phyloP scores from a whole-genome alignment of 1,140 invertebrate species.

The Apis laboriosa region DNA sequence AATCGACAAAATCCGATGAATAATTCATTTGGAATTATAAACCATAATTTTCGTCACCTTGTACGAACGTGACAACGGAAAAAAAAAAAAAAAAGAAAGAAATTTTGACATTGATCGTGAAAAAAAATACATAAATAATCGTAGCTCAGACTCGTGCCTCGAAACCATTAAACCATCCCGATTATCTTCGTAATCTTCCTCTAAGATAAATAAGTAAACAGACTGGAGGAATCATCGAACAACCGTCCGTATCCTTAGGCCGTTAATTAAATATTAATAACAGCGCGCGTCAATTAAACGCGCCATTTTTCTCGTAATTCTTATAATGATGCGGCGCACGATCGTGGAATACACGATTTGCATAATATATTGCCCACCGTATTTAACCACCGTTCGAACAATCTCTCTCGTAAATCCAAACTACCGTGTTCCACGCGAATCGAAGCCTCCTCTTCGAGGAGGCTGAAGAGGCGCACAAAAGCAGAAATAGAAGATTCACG shows the following conservation, averaged over 20 bases:
- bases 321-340: not conserved
- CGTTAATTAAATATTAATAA: slow-evolving; percentile 30
- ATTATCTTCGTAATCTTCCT: not conserved
- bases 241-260: not conserved
- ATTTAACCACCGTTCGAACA: not conserved
- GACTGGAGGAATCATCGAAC: not conserved
- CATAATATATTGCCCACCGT: slow-evolving; percentile 16
- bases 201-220: slow-evolving; percentile 8
- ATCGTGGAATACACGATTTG: not conserved
- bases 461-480: not conserved
- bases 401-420: not conserved
- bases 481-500: not conserved
- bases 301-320: slow-evolving; percentile 3
- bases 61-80: no score
- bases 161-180: not conserved
- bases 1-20: no score
- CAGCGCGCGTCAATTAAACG: not conserved
- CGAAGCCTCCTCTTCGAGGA: no score
- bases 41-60: not conserved
- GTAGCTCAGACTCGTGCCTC: not conserved
- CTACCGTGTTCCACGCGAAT: not conserved
- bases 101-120: no score
- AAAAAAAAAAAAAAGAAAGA: no score
- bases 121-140: no score
- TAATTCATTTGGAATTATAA: no score